Conservation (phyloP, 1,140 invertebrate genomes). For the Vanessa tameamea region DNA sequence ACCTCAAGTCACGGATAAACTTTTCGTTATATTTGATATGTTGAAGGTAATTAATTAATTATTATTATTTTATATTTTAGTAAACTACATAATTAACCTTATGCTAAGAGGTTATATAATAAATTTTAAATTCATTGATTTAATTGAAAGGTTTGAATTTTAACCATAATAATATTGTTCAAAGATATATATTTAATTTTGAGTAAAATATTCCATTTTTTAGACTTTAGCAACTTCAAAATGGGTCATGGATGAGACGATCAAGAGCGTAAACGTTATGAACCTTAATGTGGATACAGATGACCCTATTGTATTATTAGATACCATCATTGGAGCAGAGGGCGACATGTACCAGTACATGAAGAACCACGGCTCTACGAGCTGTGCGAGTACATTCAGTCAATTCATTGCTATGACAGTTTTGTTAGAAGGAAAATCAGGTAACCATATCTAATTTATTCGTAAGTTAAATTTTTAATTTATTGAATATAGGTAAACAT, state of each 20-base stretch:
- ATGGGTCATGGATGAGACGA: slow-evolving; percentile 47
- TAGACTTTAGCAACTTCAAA: slow-evolving; percentile 42
- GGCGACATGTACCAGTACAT: slow-evolving; percentile 43
- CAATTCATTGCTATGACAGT: slow-evolving; percentile 81
- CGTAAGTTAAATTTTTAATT: no score
- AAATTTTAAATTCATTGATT: no score
- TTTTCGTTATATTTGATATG: slow-evolving; percentile 40
- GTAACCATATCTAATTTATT: slow-evolving; percentile 42
- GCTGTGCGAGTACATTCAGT: slow-evolving; percentile 74
- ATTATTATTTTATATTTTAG: not conserved
- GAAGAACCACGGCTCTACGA: slow-evolving; percentile 67
- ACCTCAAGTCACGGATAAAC: slow-evolving; percentile 36
- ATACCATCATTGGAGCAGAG: slow-evolving; percentile 51
- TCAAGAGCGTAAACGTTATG: slow-evolving; percentile 50
- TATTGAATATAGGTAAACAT: no score
- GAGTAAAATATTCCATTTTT: not conserved
- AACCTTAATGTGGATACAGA: slow-evolving; percentile 50
- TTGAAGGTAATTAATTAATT: slow-evolving; percentile 44
- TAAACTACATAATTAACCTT: no score
- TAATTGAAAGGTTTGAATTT: no score
- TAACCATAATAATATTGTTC: no score
- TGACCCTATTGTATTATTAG: slow-evolving; percentile 57
- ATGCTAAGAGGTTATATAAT: no score
- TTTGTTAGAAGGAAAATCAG: slow-evolving; percentile 74
- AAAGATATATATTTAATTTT: not conserved